These are phyloP conservation scores for Columba janthina DNA, from an alignment of 2,113 vertebrate genomes.

Conservation along the genomic window DNA sequence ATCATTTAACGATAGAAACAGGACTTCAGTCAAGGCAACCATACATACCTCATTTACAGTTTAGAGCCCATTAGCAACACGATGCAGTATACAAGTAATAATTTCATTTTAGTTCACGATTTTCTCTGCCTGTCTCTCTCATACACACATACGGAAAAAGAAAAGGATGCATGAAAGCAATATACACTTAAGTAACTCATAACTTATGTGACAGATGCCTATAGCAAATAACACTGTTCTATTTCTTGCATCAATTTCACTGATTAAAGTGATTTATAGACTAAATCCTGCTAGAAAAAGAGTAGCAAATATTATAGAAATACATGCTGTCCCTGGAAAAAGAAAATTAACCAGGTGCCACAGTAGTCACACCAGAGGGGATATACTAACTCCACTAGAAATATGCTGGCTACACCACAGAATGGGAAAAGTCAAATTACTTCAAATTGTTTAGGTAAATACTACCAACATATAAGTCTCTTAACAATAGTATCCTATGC, in stretches of 20 bases:
- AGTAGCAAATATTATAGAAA: not conserved
- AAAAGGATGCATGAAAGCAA: not conserved
- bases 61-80: not conserved
- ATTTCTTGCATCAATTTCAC: not conserved
- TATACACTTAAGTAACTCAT: fast-evolving
- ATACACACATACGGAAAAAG: fast-evolving
- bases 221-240: not conserved
- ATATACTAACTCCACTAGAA: not conserved
- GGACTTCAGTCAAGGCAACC: not conserved
- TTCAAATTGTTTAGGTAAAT: not conserved
- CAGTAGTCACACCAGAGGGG: not conserved
- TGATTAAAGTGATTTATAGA: not conserved
- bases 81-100: fast-evolving
- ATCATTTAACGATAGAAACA: not conserved
- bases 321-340: fast-evolving
- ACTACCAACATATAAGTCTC: fast-evolving
- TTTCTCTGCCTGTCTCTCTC: not conserved
- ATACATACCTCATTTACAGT: fast-evolving
- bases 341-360: not conserved
- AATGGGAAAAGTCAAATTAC: not conserved
- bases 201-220: not conserved
- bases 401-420: not conserved
- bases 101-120: not conserved
- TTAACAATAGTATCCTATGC: fast-evolving
- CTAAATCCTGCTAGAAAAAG: not conserved